phyloP scores from a whole-genome alignment of 92 coral and sea anemone genomes.

The Muricea muricata region DNA sequence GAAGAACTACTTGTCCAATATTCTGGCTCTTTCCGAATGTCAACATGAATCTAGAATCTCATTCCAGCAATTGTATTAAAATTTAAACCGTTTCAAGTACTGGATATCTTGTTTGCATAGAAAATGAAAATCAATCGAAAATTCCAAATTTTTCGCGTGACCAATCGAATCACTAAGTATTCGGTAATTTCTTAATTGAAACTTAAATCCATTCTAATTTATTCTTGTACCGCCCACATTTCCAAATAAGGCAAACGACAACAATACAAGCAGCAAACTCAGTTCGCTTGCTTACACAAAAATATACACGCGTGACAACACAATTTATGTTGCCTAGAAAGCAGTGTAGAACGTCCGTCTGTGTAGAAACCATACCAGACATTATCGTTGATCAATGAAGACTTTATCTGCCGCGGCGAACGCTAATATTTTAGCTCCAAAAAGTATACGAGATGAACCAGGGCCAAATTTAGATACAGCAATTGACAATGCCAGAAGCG shows the following conservation, averaged over 20 bases:
- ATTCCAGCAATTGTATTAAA: too few species aligned
- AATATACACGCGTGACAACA: neutral
- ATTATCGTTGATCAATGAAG: neutral
- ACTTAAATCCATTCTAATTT: too few species aligned
- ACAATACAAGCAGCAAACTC: neutral
- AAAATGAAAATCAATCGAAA: too few species aligned
- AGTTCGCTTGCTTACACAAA: neutral
- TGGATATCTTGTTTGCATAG: too few species aligned
- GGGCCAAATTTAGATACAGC: neutral
- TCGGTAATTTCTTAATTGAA: too few species aligned
- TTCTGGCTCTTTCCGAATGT: too few species aligned
- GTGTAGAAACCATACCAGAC: neutral
- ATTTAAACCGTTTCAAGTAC: too few species aligned
- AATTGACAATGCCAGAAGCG: neutral
- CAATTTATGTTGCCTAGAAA: neutral
- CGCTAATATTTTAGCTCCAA: neutral
- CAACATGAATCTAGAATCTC: too few species aligned
- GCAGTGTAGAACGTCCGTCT: neutral
- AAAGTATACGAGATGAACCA: neutral
- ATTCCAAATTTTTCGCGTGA: too few species aligned
- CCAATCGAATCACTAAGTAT: too few species aligned
- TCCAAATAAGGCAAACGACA: slow-evolving; percentile 1
- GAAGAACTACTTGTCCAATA: too few species aligned
- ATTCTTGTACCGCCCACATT: neutral
- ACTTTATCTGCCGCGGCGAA: neutral